Conservation (phyloP, 2,113 vertebrate genomes). For the Athene cunicularia region DNA sequence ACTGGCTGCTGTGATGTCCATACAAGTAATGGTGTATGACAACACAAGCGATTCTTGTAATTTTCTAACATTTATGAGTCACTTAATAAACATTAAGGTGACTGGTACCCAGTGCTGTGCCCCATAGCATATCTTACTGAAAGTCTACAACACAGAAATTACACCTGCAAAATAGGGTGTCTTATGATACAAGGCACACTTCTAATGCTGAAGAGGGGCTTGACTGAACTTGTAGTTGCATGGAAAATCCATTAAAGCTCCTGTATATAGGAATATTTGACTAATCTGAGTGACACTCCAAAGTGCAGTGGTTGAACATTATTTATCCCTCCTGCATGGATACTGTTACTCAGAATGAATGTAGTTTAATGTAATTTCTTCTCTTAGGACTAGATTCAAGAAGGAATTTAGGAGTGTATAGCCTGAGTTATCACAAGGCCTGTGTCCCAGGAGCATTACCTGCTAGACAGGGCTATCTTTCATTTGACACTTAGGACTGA, state of each 20-base stretch:
- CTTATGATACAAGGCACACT: background rate
- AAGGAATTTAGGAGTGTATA: background rate
- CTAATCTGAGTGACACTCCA: background rate
- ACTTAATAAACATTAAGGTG: background rate
- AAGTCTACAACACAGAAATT: background rate
- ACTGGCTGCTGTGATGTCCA: background rate
- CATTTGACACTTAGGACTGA: background rate
- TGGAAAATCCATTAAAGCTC: background rate
- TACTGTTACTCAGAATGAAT: background rate
- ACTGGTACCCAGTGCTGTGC: background rate
- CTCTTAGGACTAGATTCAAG: background rate
- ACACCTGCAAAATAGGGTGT: background rate
- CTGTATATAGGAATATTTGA: background rate
- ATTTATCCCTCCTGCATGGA: background rate
- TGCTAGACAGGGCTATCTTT: background rate
- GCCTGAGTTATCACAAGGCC: background rate
- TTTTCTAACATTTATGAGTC: background rate
- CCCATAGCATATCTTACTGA: background rate
- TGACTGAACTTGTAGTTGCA: background rate
- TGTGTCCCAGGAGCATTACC: background rate
- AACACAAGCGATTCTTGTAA: background rate
- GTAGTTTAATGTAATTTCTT: background rate
- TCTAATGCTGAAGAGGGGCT: background rate
- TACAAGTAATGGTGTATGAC: background rate
- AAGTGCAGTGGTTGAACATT: background rate